These are phyloP conservation scores for Cyclargus thomasi DNA, from an alignment of 1,140 invertebrate genomes.

Conservation along the genomic window DNA sequence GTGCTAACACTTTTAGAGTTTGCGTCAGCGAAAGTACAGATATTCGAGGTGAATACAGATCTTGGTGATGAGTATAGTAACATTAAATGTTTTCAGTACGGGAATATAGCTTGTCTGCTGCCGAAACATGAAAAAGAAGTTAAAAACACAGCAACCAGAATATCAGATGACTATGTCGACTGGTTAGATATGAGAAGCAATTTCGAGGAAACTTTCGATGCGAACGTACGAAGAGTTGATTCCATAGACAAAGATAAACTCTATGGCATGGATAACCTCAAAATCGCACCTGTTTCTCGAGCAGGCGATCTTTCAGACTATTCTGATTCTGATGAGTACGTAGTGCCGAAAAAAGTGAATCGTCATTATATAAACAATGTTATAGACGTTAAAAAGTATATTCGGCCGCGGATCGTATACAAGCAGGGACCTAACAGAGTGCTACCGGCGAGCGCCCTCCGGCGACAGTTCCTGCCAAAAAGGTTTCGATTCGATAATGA, in stretches of 20 bases:
- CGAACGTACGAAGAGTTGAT: background rate
- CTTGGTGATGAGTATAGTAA: background rate
- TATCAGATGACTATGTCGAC: conserved; percentile 17
- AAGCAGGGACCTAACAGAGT: conserved; percentile 30
- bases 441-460: background rate
- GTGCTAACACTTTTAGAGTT: background rate
- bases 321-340: background rate
- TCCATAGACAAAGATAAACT: background rate
- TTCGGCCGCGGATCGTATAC: conserved; percentile 22
- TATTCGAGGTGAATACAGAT: background rate
- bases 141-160: background rate
- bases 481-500: background rate
- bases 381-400: background rate
- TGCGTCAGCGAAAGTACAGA: background rate
- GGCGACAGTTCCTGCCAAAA: background rate
- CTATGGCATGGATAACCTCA: background rate
- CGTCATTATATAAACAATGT: background rate
- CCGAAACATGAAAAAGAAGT: background rate
- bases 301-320: background rate
- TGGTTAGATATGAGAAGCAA: conserved; percentile 10
- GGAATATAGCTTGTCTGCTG: conserved; percentile 1
- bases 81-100: background rate
- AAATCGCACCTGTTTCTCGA: background rate
- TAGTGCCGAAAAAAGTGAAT: background rate
- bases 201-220: background rate